Evolutionary conservation across 1,140 invertebrate species (phyloP).

Genomic region (Nomia melanderi): DNA sequence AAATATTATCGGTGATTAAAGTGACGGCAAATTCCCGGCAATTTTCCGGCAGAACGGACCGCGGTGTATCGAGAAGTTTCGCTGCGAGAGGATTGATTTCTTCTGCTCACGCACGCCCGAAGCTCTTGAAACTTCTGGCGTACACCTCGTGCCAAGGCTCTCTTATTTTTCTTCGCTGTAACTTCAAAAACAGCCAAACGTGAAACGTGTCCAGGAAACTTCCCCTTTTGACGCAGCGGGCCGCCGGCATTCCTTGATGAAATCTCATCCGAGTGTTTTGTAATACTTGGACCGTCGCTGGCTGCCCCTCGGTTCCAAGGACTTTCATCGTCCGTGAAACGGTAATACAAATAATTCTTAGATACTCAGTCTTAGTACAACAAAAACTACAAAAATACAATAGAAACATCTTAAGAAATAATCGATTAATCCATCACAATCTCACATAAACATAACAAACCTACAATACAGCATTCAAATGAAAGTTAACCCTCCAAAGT

Average conservation of each 20-base stretch:
- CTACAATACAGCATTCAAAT: no score
- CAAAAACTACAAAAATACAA: no score
- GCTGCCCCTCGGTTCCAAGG: no score
- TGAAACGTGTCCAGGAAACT: slow-evolving; percentile 33
- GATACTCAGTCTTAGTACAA: no score
- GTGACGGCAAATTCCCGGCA: not conserved
- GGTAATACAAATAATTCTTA: no score
- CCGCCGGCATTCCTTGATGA: not conserved
- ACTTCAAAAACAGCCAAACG: slow-evolving; percentile 36
- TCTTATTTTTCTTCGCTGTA: slow-evolving; percentile 28
- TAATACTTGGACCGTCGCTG: not conserved
- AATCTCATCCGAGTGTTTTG: not conserved
- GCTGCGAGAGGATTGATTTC: slow-evolving; percentile 31
- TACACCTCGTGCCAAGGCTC: slow-evolving; percentile 19
- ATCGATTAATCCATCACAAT: no score
- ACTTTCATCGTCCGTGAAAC: no score
- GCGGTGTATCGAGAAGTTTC: slow-evolving; percentile 3
- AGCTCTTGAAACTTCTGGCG: slow-evolving; percentile 35
- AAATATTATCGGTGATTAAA: no score
- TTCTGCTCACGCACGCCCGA: slow-evolving; percentile 26
- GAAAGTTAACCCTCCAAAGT: no score
- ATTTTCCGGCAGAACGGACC: not conserved
- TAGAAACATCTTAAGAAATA: no score
- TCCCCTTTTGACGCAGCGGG: not conserved
- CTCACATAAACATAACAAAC: no score